Evolutionary conservation across 2,888 invertebrate species (phyloP).

Genomic region (Cryptophagus acutangulus): DNA sequence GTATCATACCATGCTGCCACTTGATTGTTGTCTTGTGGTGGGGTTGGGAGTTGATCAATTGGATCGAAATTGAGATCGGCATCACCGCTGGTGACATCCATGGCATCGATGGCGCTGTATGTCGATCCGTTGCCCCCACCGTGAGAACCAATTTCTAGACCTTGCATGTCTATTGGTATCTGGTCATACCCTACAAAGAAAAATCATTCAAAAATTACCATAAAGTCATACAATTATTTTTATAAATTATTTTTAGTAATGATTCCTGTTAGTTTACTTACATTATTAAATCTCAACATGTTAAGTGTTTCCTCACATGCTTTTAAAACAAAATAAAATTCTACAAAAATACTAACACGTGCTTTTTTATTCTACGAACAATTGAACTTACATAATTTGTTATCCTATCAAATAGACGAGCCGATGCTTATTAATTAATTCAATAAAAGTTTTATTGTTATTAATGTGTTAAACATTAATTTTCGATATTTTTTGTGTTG

Average conservation of each 20-base stretch:
- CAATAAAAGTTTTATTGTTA: no score
- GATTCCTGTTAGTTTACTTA: no score
- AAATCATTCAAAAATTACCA: not conserved
- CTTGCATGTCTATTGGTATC: conserved; percentile 96
- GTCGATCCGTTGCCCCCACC: conserved; percentile 61
- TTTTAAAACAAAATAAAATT: not conserved
- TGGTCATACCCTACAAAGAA: conserved; percentile 82
- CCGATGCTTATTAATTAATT: no score
- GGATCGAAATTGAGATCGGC: conserved; percentile 76
- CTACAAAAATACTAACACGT: not conserved
- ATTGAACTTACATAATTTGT: no score
- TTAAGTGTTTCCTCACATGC: no score
- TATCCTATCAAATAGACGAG: not conserved
- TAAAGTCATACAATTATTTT: not conserved
- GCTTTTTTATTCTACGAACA: not conserved
- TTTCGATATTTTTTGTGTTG: not conserved
- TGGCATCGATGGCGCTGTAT: conserved; percentile 78
- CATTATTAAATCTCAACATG: no score
- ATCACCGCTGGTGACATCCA: conserved; percentile 69
- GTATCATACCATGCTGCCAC: conserved; percentile 98
- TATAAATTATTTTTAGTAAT: no score
- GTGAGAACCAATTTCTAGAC: conserved; percentile 77
- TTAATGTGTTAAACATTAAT: no score
- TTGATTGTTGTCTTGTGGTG: conserved; percentile 85
- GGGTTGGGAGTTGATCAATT: conserved; percentile 69